These are phyloP conservation scores for Proterorhinus semilunaris DNA, from an alignment of 2,113 vertebrate genomes.

Conservation along the genomic window DNA sequence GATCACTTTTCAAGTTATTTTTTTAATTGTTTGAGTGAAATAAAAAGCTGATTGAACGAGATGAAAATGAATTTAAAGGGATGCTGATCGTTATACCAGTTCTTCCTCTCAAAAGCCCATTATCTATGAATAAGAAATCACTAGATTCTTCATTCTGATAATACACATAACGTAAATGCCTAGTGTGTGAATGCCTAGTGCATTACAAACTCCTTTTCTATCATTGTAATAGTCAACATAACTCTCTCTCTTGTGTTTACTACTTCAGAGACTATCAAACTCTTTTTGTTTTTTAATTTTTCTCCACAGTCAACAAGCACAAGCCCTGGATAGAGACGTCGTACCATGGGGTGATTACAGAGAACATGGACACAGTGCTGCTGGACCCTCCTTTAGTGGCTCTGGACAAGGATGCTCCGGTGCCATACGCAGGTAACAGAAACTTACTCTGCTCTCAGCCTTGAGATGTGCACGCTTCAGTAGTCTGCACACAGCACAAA, in stretches of 20 bases:
- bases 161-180: too few relatives aligned
- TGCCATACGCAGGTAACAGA: constrained; percentile 90
- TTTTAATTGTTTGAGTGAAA: too few relatives aligned
- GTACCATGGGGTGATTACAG: constrained; percentile 94
- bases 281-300: not conserved
- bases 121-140: not conserved
- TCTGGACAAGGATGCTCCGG: constrained; percentile 93
- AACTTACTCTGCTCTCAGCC: not conserved
- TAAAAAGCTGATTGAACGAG: too few relatives aligned
- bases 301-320: constrained; percentile 91
- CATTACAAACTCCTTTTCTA: not conserved
- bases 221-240: not conserved
- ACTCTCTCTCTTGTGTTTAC: constrained; percentile 2
- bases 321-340: constrained; percentile 99
- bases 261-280: not conserved
- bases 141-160: not conserved
- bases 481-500: constrained; percentile 37
- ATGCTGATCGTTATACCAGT: not conserved
- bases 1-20: too few relatives aligned
- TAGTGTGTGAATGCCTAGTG: too few relatives aligned
- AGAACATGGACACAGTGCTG: constrained; percentile 94
- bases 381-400: constrained; percentile 96
- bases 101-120: not conserved
- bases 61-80: too few relatives aligned
- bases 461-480: constrained; percentile 25